Base-by-base conservation (phyloP, 2,797 vertebrate species). In the Cryptoblepharus egeriae region DNA sequence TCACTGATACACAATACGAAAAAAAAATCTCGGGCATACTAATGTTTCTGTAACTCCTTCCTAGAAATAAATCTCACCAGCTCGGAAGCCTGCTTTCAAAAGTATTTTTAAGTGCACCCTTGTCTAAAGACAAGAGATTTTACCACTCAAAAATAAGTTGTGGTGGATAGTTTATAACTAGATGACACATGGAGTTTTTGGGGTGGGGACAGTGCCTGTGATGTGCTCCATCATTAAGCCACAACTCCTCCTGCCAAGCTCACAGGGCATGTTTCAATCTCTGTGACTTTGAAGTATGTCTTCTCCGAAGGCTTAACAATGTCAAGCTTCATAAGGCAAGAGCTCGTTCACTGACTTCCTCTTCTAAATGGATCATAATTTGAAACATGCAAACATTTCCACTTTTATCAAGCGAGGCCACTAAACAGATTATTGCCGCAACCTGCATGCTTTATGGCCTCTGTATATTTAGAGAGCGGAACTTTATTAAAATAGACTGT, bases 341-440 rank as follows among this genome's bases (percentile, higher is more conserved):
- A 90, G 88, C 94, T 89, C 89, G 92, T 93, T 95, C 94, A 91
- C 95, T 95, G 91, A 94, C 93, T 96, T 95, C 94, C 95, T 93
- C 93, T 92, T 94, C 93, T 92, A 95, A 96, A 96, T 95, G 94
- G 96, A 95, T 96, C 45, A 84, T 96, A 96, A 96, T 96, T 94
- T 94, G 95, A 96, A 96, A 96, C 95, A 95, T 94, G 93, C 94
- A 95, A 96, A 95, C 94, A 95, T 95, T 96, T 95, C 94, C 95
- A 95, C 93, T 95, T 61, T 96, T 96, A 96, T 96, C 96, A 95
- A 95, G 92, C 92, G 89, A 89, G 90, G 88, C 94, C 93, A 93
- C 96, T 95, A 95, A 96, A 95, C 93, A 84, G 94, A 93, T 95
- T 95, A 95, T 93, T 94, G 95, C 93, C 92, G 88, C 93, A 94